Conservation (phyloP, 2,888 invertebrate species). For the Drosophila leonis region DNA sequence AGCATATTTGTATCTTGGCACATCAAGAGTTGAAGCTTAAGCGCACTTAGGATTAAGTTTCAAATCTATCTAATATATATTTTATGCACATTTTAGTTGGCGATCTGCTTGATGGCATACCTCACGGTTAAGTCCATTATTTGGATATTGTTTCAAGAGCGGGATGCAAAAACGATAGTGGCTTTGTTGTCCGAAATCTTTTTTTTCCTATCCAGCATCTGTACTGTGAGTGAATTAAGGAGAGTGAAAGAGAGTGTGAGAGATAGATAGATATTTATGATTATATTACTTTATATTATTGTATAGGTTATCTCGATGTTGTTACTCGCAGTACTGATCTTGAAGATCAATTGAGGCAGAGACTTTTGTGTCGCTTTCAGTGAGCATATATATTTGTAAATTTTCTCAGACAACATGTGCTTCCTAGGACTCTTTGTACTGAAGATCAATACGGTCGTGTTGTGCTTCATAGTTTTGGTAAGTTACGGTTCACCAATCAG, state of each 20-base stretch:
- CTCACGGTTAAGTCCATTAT: background rate
- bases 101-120: background rate
- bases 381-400: background rate
- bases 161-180: background rate
- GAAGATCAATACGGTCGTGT: background rate
- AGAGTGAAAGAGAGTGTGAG: too few relatives aligned
- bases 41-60: background rate
- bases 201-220: background rate
- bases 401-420: constrained; percentile 28
- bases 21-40: too few relatives aligned
- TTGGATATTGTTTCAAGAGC: background rate
- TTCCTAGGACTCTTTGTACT: constrained; percentile 17
- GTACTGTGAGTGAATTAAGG: background rate
- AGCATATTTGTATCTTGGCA: too few relatives aligned
- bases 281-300: background rate
- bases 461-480: constrained; percentile 19
- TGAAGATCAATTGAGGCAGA: background rate
- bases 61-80: background rate
- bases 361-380: background rate
- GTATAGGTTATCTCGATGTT: background rate
- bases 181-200: background rate
- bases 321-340: background rate
- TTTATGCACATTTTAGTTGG: background rate
- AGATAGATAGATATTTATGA: background rate
- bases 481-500: background rate